phyloP scores from a whole-genome alignment of 2,797 vertebrate genomes.

The Xenentodon cancila region DNA sequence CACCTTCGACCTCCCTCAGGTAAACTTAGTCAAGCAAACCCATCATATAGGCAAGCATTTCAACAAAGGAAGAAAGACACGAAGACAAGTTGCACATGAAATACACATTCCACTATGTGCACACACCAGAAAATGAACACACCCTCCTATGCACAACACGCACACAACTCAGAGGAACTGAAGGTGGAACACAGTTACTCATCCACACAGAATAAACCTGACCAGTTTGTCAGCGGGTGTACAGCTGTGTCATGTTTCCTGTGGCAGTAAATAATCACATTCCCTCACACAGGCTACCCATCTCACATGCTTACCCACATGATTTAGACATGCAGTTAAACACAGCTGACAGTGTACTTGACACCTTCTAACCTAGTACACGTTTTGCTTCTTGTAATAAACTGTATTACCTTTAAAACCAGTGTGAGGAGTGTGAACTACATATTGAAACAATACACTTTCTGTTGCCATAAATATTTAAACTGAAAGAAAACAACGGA shows the following conservation, averaged over 20 bases:
- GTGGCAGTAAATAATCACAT: conserved; percentile 36
- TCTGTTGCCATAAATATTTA: too few relatives aligned
- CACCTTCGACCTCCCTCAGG: conserved; percentile 65
- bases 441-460: too few relatives aligned
- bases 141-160: background rate
- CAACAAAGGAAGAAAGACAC: conserved; percentile 23
- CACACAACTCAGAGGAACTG: conserved; percentile 6
- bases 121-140: conserved; percentile 3
- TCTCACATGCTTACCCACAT: conserved; percentile 26
- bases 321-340: background rate
- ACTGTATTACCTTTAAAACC: too few relatives aligned
- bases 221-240: conserved; percentile 36
- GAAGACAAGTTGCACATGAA: conserved; percentile 14
- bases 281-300: conserved; percentile 30
- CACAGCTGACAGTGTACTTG: too few relatives aligned
- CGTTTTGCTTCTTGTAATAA: too few relatives aligned
- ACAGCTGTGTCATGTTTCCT: conserved; percentile 25
- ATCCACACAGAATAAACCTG: conserved; percentile 32
- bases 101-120: background rate
- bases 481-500: too few relatives aligned
- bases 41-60: conserved; percentile 47
- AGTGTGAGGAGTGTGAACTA: too few relatives aligned
- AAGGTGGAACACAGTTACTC: conserved; percentile 35
- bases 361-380: too few relatives aligned
- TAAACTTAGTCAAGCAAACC: conserved; percentile 73